phyloP scores from a whole-genome alignment of 1,140 invertebrate species.

The Cotesia chilonis region DNA sequence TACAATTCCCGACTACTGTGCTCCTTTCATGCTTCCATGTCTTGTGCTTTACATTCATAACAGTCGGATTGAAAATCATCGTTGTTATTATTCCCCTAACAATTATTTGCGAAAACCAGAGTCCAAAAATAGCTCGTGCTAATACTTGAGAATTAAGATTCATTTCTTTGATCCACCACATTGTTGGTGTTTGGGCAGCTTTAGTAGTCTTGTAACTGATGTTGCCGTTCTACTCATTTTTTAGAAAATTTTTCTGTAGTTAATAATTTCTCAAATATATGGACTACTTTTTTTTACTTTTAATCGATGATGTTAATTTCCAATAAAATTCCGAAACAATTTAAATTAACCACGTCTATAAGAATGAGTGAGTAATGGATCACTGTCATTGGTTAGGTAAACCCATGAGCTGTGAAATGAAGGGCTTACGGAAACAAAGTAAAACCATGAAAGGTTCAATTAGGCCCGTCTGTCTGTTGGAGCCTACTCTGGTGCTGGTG shows the following conservation, averaged over 20 bases:
- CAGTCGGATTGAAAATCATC: background rate
- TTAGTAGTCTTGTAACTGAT: too few species aligned
- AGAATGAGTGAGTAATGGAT: slow-evolving; percentile 26
- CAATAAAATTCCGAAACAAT: background rate
- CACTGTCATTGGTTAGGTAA: slow-evolving; percentile 15
- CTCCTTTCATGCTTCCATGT: background rate
- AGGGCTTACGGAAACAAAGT: slow-evolving; percentile 34
- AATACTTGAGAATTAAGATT: too few species aligned
- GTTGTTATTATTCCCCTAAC: background rate
- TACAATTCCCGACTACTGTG: background rate
- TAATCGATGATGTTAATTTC: too few species aligned
- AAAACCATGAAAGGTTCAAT: slow-evolving; percentile 41
- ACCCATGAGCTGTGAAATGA: slow-evolving; percentile 25
- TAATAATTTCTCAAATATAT: too few species aligned
- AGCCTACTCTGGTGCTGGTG: background rate
- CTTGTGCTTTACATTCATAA: background rate
- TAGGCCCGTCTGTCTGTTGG: slow-evolving; percentile 38
- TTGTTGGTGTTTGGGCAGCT: too few species aligned
- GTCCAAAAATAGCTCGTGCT: too few species aligned
- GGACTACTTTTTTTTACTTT: too few species aligned
- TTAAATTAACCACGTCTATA: background rate
- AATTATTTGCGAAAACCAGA: too few species aligned
- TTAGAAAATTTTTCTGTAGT: too few species aligned
- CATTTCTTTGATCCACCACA: too few species aligned
- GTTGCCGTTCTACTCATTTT: too few species aligned